These are phyloP conservation scores for Microtus pennsylvanicus DNA, from an alignment of 2,113 vertebrate species.

Conservation along the genomic window DNA sequence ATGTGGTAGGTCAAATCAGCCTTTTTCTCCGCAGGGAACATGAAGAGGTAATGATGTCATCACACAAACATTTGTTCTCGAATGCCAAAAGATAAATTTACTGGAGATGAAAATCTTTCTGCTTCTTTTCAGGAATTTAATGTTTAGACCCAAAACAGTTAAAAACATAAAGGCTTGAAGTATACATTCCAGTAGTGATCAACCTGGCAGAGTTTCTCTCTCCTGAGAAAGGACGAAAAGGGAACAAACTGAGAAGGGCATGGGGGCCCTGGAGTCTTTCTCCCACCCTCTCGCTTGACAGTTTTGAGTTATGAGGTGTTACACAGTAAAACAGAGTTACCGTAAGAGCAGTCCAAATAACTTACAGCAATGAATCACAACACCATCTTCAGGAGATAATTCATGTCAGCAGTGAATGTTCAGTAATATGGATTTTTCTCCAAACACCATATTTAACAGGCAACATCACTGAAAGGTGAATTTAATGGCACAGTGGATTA, in stretches of 20 bases:
- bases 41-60: constrained; percentile 8
- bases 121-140: constrained; percentile 57
- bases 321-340: constrained; percentile 78
- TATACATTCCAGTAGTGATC: constrained; percentile 16
- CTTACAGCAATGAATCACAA: constrained; percentile 72
- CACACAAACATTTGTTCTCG: constrained; percentile 43
- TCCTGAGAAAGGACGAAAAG: not conserved
- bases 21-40: not conserved
- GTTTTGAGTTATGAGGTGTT: constrained; percentile 78
- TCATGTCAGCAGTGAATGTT: constrained; percentile 73
- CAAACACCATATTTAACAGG: constrained; percentile 79
- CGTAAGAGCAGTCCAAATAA: constrained; percentile 80
- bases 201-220: constrained; percentile 9
- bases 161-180: not conserved
- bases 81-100: constrained; percentile 51
- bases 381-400: constrained; percentile 79
- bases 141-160: constrained; percentile 37
- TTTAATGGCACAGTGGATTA: constrained; percentile 80
- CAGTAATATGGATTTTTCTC: constrained; percentile 80
- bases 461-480: constrained; percentile 67
- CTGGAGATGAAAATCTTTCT: not conserved
- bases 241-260: constrained; percentile 40
- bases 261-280: constrained; percentile 27
- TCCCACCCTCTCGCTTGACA: constrained; percentile 65
- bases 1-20: constrained; percentile 36